Percentiles rank a stretch among this genome's conserved stretches.
Evolutionary conservation across 2,113 vertebrate species (phyloP).

Genomic region (Xiphorhynchus elegans): DNA sequence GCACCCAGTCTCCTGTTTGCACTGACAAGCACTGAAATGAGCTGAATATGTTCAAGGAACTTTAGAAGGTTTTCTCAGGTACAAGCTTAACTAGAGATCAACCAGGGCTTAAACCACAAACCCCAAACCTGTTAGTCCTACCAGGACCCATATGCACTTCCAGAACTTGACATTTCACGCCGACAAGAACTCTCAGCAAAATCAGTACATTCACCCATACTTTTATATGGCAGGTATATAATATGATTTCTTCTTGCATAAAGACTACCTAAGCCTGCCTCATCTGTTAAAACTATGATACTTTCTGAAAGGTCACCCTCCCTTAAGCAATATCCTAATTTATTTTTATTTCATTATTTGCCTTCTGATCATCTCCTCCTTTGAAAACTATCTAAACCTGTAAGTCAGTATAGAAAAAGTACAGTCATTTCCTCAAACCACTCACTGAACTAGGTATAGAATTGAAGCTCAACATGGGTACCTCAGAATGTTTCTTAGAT

Average conservation of each 20-base stretch:
- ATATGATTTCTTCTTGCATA: background rate
- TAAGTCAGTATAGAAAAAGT: background rate
- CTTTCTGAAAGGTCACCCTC: conserved; percentile 41
- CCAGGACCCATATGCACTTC: background rate
- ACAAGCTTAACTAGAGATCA: background rate
- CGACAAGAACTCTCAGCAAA: background rate
- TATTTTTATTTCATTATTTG: conserved; percentile 19
- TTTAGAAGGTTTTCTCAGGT: background rate
- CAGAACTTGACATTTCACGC: background rate
- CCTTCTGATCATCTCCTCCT: background rate
- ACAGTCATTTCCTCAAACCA: background rate
- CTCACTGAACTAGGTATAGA: background rate
- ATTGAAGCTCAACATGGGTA: rapidly evolving
- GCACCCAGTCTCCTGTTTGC: background rate
- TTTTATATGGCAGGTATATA: background rate
- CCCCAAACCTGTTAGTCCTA: background rate
- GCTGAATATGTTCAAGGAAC: background rate
- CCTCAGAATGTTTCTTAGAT: background rate
- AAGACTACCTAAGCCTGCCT: background rate
- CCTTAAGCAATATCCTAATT: conserved; percentile 26
- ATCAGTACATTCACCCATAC: background rate
- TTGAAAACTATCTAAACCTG: background rate
- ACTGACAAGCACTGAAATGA: background rate
- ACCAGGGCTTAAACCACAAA: background rate
- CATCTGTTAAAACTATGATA: conserved; percentile 10